phyloP scores from a whole-genome alignment of 2,888 invertebrate genomes.

The Cristatella mucedo region DNA sequence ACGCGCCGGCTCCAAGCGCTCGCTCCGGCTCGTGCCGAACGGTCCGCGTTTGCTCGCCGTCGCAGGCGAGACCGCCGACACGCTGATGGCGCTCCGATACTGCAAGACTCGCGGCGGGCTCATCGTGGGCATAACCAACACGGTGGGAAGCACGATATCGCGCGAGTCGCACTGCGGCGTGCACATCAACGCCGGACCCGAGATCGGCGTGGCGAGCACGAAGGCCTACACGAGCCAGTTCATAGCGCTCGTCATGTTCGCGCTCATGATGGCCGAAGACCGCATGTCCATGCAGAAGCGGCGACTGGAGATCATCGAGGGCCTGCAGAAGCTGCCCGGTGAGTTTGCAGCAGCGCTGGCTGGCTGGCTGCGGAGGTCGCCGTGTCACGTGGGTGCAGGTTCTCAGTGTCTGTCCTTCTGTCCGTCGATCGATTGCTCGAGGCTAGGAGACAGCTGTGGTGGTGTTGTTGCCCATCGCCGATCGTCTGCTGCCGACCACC shows the following conservation, averaged over 20 bases:
- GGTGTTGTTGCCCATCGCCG: no score
- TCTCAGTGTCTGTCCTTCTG: no score
- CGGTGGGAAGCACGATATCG: slow-evolving; percentile 95
- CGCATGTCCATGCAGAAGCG: slow-evolving; percentile 75
- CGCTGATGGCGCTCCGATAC: slow-evolving; percentile 72
- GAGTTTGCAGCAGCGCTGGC: no score
- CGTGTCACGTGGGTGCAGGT: no score
- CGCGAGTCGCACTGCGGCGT: slow-evolving; percentile 97
- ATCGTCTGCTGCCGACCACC: no score
- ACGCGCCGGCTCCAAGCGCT: no score
- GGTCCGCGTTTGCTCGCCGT: no score
- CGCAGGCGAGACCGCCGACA: slow-evolving; percentile 79
- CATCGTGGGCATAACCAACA: slow-evolving; percentile 94
- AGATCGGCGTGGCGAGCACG: slow-evolving; percentile 98
- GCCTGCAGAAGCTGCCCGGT: slow-evolving; percentile 61
- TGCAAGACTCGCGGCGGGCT: slow-evolving; percentile 93
- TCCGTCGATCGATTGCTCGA: no score
- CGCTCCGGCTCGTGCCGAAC: no score
- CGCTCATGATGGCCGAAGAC: slow-evolving; percentile 92
- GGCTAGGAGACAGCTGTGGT: no score
- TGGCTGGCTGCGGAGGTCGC: no score
- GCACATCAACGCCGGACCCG: slow-evolving; percentile 97
- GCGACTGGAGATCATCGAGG: slow-evolving; percentile 69
- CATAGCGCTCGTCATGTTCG: slow-evolving; percentile 95
- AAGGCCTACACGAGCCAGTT: slow-evolving; percentile 99